Evolutionary conservation across 1,140 invertebrate species (phyloP), one percentile per base, ranked within the genome.

Genomic region (Elymnias hypermnestra): DNA sequence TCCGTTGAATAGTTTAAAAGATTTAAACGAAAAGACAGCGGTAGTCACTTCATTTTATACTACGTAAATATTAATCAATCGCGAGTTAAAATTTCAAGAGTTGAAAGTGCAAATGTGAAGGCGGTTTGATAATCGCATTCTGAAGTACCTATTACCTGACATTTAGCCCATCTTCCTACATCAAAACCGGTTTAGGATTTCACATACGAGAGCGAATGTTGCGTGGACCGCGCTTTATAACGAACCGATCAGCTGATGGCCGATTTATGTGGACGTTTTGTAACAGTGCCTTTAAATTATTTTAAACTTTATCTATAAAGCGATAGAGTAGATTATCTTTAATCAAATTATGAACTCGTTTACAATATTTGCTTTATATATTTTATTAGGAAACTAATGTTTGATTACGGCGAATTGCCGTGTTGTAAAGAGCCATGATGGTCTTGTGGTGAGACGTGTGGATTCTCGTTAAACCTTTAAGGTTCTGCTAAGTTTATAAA

Each of bases 181-280:
- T 12, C 6, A 1, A 7, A 15, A 21, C 7, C 21, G 37, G 23
- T 39, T 18, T 19, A 9, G 9, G 14, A 5, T 29, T 13, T 40
- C 28, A 28, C 38, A 40, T 22, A 39, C 23, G 10, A 7, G n/a
- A 39, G 7, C 19, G 18, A 38, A 21, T 21, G 17, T 44, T 35
- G 31, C 33, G 13, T 25, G 35, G 31, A 45, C 31, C 44, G 9
- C 10, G 10, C 23, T 26, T 9, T 26, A 39, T 39, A 47, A 47
- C 31, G 33, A 47, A 12, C 13, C 36, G 44, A 46, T 47, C 28
- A 47, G 35, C 36, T 26, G 15, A 38, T 33, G 44, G 39, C 44
- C 44, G 25, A 47, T 46, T 46, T 46, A 18, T 37, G 26, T 37
- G 23, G 15, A 28, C 13, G 21, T 40, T 40, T 40, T 26, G 38